Conservation (phyloP, 1,140 invertebrate genomes). For the Brachionus rubens region DNA sequence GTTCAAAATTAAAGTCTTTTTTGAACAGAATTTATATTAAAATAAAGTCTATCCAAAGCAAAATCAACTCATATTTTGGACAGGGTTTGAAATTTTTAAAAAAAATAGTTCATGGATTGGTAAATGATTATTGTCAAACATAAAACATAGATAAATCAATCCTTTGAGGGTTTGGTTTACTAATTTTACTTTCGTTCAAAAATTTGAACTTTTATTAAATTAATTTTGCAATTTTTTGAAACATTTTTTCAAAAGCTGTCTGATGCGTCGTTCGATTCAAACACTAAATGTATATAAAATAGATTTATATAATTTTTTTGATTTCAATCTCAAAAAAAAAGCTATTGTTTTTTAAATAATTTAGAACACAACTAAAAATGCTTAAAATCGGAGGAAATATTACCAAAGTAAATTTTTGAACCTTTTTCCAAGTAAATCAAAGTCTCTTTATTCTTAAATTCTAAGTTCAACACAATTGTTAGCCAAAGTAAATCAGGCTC, state of each 20-base stretch:
- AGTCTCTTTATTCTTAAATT: neutral
- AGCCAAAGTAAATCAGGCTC: neutral
- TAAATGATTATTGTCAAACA: too few species aligned
- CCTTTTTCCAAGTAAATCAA: neutral
- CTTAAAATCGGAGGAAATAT: constrained; percentile 40
- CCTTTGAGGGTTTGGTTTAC: too few species aligned
- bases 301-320: neutral
- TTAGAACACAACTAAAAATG: neutral
- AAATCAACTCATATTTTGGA: too few species aligned
- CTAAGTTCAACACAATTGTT: constrained; percentile 12
- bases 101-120: too few species aligned
- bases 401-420: constrained; percentile 1
- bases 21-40: neutral
- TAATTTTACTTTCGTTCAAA: too few species aligned
- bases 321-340: neutral
- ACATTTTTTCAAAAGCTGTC: neutral
- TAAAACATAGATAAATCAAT: too few species aligned
- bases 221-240: neutral
- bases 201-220: neutral
- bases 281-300: constrained; percentile 15
- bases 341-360: neutral
- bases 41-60: too few species aligned
- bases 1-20: constrained; percentile 5
- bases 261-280: constrained; percentile 17
- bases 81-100: too few species aligned